Evolutionary conservation across 2,888 invertebrate genomes (phyloP).

Genomic region (Ormyrus nitidulus): DNA sequence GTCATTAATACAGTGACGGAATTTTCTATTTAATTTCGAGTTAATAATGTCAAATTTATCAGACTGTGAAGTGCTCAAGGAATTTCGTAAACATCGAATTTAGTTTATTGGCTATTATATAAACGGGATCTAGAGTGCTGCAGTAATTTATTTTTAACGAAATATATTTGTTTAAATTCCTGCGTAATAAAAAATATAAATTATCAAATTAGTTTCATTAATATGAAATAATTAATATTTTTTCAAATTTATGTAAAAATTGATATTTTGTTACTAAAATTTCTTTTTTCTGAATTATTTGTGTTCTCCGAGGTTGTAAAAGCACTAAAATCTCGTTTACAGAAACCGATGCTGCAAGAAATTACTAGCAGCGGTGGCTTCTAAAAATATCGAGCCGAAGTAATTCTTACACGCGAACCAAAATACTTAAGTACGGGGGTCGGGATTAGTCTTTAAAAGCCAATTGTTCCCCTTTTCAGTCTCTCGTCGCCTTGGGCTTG

Average conservation of each 20-base stretch:
- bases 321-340: constrained; percentile 13
- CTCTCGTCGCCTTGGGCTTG: constrained; percentile 2
- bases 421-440: constrained; percentile 47
- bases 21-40: not conserved
- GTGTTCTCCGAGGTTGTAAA: constrained; percentile 10
- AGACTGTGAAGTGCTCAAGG: not conserved
- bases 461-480: constrained; percentile 53
- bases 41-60: not conserved
- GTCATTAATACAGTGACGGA: constrained; percentile 2
- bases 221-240: too few relatives aligned
- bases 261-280: too few relatives aligned
- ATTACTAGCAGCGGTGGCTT: not conserved
- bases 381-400: constrained; percentile 45
- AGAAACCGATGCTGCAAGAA: constrained; percentile 15
- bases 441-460: constrained; percentile 46
- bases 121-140: too few relatives aligned
- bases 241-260: too few relatives aligned
- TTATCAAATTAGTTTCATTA: too few relatives aligned
- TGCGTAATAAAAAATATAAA: too few relatives aligned
- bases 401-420: constrained; percentile 3
- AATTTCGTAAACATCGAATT: constrained; percentile 16
- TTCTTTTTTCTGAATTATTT: constrained; percentile 6
- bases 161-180: too few relatives aligned
- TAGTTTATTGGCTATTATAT: too few relatives aligned
- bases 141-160: too few relatives aligned